Base-by-base conservation (phyloP, 2,113 vertebrate genomes). In the Bujurquina vittata region DNA sequence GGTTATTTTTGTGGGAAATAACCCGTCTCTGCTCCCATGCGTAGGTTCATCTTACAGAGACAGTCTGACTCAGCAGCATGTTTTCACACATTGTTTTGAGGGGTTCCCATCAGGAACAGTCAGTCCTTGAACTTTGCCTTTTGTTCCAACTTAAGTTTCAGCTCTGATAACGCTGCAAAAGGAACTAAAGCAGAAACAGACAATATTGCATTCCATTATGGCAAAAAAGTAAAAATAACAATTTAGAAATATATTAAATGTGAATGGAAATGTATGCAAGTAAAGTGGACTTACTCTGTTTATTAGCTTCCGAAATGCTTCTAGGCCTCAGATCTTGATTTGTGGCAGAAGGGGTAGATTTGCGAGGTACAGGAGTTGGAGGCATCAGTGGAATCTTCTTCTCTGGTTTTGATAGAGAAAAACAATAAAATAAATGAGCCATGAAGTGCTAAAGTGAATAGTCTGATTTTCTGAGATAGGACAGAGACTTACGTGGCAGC, bases 91-190 rank as follows among this genome's bases (percentile, higher is more conserved):
- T 72, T 0, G 55, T 54, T 80, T 54, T 58, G 2, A 43, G 20
- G n/a, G n/a, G n/a, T 26, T 69, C 18, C 35, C 12, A 12, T 57
- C 77, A 74, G 80, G 4, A 82, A 60, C 58, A 40, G 85, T 90
- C 88, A 85, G 29, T 88, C n/a, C 7, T 43, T n/a, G 59, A 1
- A 5, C 12, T 49, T 90, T 7, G 23, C 40, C 74, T 86, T 91
- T 74, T 63, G 86, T 59, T 90, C 81, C 6, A 97, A 35, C 46
- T 88, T 95, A 2, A 52, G 37, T 52, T 93, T 93, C 26, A 97
- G 95, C 86, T 97, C 93, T 0, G 84, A 88, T 10, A 96, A 26
- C 1, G 65, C 85, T 81, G 88, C 58, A 0, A 7, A 11, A 37
- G 49, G 15, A 31, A 84, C 81, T 91, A 17, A 0, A 52, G 11